Conservation (phyloP, 1,140 invertebrate species). For the Prorops nasuta region DNA sequence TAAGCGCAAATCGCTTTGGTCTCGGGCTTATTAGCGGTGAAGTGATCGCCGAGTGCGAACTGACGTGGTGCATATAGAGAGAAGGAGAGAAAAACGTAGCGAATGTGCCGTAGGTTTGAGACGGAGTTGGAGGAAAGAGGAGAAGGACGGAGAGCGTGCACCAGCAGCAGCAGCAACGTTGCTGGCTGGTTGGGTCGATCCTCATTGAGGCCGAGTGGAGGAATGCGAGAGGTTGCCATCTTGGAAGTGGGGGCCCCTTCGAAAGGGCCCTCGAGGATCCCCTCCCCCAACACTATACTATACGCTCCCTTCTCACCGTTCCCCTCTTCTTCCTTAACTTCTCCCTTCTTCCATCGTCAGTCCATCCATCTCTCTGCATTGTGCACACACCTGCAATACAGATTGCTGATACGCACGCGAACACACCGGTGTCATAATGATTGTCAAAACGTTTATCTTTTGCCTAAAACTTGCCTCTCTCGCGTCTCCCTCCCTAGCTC, state of each 20-base stretch:
- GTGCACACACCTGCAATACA: conserved; percentile 29
- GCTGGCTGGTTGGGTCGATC: conserved; percentile 14
- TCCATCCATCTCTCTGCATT: conserved; percentile 16
- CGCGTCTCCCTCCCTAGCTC: background rate
- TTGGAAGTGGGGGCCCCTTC: conserved; percentile 39
- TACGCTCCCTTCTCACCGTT: background rate
- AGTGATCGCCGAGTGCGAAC: conserved; percentile 3
- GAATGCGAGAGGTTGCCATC: conserved; percentile 51
- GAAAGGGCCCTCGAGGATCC: conserved; percentile 37
- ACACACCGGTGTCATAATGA: conserved; percentile 44
- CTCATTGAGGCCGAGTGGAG: conserved; percentile 22
- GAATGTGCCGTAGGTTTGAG: conserved; percentile 25
- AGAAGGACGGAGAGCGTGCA: conserved; percentile 5
- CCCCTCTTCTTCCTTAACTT: conserved; percentile 16
- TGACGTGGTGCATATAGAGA: background rate
- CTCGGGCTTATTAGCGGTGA: background rate
- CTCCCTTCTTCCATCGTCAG: conserved; percentile 29
- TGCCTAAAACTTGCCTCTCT: background rate
- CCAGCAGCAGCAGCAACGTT: conserved; percentile 18
- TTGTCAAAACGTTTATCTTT: conserved; percentile 49
- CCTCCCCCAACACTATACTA: conserved; percentile 23
- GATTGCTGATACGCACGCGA: conserved; percentile 28
- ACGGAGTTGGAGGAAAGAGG: conserved; percentile 4
- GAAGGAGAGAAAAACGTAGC: conserved; percentile 8
- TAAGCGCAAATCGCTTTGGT: background rate